Conservation (phyloP, 2,797 vertebrate species). For the Kryptolebias ocellatus region DNA sequence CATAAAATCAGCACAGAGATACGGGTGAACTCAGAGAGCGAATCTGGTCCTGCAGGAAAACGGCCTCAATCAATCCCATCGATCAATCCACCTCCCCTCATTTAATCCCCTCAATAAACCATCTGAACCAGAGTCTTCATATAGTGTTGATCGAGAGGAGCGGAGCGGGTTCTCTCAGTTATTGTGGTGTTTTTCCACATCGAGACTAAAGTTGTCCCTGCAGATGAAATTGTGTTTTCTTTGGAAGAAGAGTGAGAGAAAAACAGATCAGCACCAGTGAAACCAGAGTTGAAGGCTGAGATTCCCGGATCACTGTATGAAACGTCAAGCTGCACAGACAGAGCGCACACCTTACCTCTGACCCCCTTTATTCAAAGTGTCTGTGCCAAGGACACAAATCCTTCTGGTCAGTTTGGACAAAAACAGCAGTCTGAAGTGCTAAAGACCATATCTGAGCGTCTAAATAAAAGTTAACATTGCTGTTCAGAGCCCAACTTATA, state of each 20-base stretch:
- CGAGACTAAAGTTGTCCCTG: slow-evolving; percentile 32
- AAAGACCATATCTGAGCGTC: background rate
- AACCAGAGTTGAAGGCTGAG: slow-evolving; percentile 6
- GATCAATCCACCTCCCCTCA: background rate
- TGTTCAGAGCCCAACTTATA: background rate
- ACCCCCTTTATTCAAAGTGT: background rate
- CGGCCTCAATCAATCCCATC: slow-evolving; percentile 10
- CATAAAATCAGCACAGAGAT: background rate
- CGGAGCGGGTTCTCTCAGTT: background rate
- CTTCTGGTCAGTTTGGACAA: background rate
- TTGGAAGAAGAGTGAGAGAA: background rate
- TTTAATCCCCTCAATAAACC: background rate
- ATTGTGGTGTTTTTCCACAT: background rate
- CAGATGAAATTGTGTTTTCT: background rate
- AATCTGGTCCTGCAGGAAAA: background rate
- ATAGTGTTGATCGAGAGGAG: background rate
- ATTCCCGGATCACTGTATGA: background rate
- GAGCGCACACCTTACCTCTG: slow-evolving; percentile 1
- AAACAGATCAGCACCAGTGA: background rate
- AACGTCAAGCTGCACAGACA: slow-evolving; percentile 8
- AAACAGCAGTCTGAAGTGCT: background rate
- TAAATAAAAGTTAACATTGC: slow-evolving; percentile 27
- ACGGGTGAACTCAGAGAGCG: background rate
- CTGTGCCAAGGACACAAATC: background rate
- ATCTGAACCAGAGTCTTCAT: slow-evolving; percentile 13